phyloP scores from a whole-genome alignment of 2,888 invertebrate genomes.

The Calephelis perditalis region DNA sequence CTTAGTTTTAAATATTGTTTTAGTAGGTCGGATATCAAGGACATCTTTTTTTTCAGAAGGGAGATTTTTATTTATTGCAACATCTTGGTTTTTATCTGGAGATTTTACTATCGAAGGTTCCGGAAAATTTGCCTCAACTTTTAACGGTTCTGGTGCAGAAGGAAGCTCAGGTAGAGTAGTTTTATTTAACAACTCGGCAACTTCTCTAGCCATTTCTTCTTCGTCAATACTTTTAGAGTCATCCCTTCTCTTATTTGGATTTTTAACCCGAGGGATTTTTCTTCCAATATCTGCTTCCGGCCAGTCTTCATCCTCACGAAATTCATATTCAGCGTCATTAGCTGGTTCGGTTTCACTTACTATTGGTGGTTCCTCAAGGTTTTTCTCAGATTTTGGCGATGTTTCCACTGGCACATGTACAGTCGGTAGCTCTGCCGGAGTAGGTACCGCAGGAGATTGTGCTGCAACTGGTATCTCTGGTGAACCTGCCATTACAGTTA shows the following conservation, averaged over 20 bases:
- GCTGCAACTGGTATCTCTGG: constrained; percentile 56
- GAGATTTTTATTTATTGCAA: constrained; percentile 35
- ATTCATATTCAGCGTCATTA: constrained; percentile 86
- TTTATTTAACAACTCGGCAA: constrained; percentile 80
- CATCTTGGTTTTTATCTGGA: constrained; percentile 59
- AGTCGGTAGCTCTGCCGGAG: constrained; percentile 53
- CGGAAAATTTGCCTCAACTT: constrained; percentile 78
- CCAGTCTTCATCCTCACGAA: constrained; percentile 85
- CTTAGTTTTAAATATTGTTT: constrained; percentile 75
- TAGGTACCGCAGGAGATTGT: constrained; percentile 57
- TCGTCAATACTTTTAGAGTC: constrained; percentile 64
- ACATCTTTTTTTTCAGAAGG: constrained; percentile 37
- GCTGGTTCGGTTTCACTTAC: constrained; percentile 57
- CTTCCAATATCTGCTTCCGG: constrained; percentile 75
- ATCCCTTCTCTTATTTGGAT: constrained; percentile 57
- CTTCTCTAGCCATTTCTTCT: constrained; percentile 73
- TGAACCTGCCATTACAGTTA: constrained; percentile 45
- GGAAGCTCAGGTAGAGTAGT: constrained; percentile 79
- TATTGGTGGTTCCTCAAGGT: constrained; percentile 36
- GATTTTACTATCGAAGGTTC: constrained; percentile 70
- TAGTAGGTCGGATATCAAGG: constrained; percentile 45
- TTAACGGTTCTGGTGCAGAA: constrained; percentile 67
- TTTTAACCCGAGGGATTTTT: constrained; percentile 81
- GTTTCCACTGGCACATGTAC: constrained; percentile 43
- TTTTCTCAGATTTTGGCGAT: constrained; percentile 44